phyloP scores from a whole-genome alignment of 2,888 invertebrate genomes.

The Branchipolynoe longqiensis region DNA sequence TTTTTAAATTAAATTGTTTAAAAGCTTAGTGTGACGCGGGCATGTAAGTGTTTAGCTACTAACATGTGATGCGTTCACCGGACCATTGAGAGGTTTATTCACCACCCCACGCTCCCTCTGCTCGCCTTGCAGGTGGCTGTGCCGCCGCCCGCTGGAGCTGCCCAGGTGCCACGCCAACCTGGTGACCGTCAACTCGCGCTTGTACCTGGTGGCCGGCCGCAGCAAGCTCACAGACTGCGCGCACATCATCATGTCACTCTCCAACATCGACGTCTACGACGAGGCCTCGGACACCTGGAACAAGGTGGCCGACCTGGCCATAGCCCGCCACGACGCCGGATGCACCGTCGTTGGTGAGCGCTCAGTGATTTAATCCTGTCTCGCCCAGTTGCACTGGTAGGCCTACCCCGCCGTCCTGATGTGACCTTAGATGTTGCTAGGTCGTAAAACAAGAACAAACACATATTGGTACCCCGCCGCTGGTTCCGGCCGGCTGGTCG shows the following conservation, averaged over 20 bases:
- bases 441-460: too few species aligned
- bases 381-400: too few species aligned
- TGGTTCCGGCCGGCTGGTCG: too few species aligned
- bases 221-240: slow-evolving; percentile 64
- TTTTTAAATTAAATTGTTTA: too few species aligned
- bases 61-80: too few species aligned
- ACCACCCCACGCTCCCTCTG: neutral
- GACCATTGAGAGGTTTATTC: too few species aligned
- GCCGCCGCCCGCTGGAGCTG: slow-evolving; percentile 66
- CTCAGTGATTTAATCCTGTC: too few species aligned
- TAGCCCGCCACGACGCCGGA: slow-evolving; percentile 71
- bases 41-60: too few species aligned
- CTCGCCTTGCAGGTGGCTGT: slow-evolving; percentile 67
- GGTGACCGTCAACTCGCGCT: slow-evolving; percentile 66
- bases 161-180: slow-evolving; percentile 72
- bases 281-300: slow-evolving; percentile 71
- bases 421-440: too few species aligned
- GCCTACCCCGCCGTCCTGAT: too few species aligned
- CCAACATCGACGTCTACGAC: slow-evolving; percentile 71
- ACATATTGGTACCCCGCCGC: too few species aligned
- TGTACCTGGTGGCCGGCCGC: slow-evolving; percentile 74
- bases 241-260: slow-evolving; percentile 67
- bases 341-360: slow-evolving; percentile 67
- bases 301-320: slow-evolving; percentile 63
- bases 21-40: too few species aligned